Percentiles rank a stretch among this genome's conserved stretches.
Evolutionary conservation across 2,797 vertebrate species (phyloP).

Genomic region (Squalus acanthias): DNA sequence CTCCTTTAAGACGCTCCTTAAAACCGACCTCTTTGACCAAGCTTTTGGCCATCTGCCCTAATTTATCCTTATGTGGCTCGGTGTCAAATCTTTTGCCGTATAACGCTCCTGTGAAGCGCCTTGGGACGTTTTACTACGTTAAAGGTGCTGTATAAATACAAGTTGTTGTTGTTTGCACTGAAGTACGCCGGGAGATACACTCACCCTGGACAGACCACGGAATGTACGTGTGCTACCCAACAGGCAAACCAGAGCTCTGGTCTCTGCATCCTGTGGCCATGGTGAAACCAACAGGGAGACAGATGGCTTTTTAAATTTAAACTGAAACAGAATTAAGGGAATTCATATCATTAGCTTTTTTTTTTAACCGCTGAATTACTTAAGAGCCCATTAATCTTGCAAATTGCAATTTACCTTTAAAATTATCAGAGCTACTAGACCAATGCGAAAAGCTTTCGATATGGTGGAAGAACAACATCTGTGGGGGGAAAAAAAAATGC

Average conservation of each 20-base stretch:
- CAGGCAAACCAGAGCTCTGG: neutral
- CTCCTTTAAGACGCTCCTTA: too few relatives aligned
- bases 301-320: neutral
- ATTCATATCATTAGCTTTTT: neutral
- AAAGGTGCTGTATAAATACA: too few relatives aligned
- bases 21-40: too few relatives aligned
- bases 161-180: neutral
- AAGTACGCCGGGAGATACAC: too few relatives aligned
- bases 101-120: too few relatives aligned
- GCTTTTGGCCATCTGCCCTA: too few relatives aligned
- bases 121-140: too few relatives aligned
- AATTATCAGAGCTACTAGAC: neutral
- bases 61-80: too few relatives aligned
- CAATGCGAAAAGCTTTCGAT: neutral
- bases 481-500: neutral
- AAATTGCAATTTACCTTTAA: neutral
- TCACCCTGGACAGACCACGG: neutral
- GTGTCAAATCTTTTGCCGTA: too few relatives aligned
- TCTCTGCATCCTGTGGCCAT: neutral
- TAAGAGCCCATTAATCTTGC: neutral
- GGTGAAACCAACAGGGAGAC: neutral
- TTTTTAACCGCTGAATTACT: neutral
- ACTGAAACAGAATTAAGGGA: conserved; percentile 1
- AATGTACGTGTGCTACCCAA: neutral
- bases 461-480: neutral